Percentiles rank a stretch among this genome's conserved stretches.
These are phyloP conservation scores for Leptatherina wallacei DNA, from an alignment of 2,797 vertebrate species.

Conservation along the genomic window DNA sequence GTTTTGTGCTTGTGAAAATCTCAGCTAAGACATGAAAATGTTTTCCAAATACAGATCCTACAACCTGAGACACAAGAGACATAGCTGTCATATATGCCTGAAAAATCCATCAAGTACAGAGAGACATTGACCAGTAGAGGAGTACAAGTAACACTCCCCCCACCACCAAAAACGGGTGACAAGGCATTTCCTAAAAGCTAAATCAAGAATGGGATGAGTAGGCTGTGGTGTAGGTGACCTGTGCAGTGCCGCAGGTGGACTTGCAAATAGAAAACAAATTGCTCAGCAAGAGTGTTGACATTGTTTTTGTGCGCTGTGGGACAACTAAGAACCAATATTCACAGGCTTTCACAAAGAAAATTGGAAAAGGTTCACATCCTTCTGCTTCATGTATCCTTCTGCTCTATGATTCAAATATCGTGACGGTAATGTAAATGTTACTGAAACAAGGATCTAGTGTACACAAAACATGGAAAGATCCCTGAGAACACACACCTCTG, in stretches of 20 bases:
- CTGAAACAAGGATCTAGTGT: constrained; percentile 34
- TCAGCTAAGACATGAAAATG: constrained; percentile 25
- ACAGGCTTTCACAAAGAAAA: constrained; percentile 55
- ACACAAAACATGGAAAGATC: constrained; percentile 22
- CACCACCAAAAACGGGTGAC: constrained; percentile 24
- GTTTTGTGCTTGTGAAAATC: constrained; percentile 20
- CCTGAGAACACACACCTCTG: not conserved
- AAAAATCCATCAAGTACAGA: constrained; percentile 17
- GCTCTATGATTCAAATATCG: constrained; percentile 32
- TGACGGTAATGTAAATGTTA: constrained; percentile 42
- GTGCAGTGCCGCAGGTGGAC: constrained; percentile 72
- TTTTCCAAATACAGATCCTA: constrained; percentile 21
- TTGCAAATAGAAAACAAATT: constrained; percentile 81
- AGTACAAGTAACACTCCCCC: constrained; percentile 13
- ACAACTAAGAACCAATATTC: constrained; percentile 50
- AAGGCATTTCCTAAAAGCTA: constrained; percentile 67
- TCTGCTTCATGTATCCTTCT: constrained; percentile 9
- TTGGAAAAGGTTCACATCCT: constrained; percentile 37
- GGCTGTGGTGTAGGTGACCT: constrained; percentile 44
- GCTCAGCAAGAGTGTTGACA: constrained; percentile 55
- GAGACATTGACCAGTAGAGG: constrained; percentile 24
- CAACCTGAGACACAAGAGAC: constrained; percentile 18
- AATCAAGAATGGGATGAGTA: constrained; percentile 51
- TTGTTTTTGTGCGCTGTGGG: constrained; percentile 47
- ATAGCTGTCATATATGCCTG: not conserved